phyloP scores from a whole-genome alignment of 2,797 vertebrate species.

The Muscicapa striata region DNA sequence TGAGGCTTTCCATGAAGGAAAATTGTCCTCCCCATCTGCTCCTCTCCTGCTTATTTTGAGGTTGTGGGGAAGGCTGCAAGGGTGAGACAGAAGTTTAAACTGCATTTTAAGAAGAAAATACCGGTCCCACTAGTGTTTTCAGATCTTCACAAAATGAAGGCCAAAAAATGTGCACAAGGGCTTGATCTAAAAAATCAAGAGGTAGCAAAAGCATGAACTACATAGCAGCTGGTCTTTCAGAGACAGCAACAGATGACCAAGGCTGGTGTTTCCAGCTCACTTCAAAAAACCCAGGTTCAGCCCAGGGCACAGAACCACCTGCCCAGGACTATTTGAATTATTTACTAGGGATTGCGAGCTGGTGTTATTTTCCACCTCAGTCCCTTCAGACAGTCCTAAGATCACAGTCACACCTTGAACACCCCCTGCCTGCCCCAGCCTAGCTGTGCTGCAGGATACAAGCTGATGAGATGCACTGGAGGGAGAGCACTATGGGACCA shows the following conservation, averaged over 20 bases:
- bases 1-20: not conserved
- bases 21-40: not conserved
- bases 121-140: not conserved
- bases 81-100: not conserved
- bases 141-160: not conserved
- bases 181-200: not conserved
- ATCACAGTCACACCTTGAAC: not conserved
- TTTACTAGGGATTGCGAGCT: not conserved
- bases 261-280: not conserved
- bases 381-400: not conserved
- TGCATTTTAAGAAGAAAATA: not conserved
- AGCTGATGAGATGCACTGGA: not conserved
- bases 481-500: not conserved
- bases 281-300: not conserved
- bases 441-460: not conserved
- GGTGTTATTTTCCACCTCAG: not conserved
- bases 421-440: not conserved
- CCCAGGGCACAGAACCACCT: not conserved
- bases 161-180: not conserved
- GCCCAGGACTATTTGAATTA: not conserved
- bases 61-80: not conserved
- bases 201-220: not conserved
- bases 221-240: not conserved
- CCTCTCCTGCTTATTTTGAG: not conserved
- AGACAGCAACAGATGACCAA: not conserved